Conservation (phyloP, 2,797 vertebrate genomes). For the Enteromius anoplus region DNA sequence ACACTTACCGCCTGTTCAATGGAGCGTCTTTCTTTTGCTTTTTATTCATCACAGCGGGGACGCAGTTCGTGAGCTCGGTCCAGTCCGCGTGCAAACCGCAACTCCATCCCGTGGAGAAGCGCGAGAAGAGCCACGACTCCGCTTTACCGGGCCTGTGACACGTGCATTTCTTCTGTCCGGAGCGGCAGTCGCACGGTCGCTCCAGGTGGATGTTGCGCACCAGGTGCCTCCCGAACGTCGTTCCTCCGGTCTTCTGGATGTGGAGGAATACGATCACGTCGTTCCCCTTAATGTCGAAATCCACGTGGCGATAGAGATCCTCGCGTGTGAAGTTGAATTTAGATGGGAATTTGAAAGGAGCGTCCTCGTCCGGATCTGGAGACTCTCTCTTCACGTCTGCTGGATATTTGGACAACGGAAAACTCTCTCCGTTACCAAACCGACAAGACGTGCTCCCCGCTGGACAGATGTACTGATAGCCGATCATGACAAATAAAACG, state of each 20-base stretch:
- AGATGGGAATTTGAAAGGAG: slow-evolving; percentile 73
- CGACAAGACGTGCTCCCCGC: slow-evolving; percentile 81
- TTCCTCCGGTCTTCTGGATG: slow-evolving; percentile 96
- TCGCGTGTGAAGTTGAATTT: slow-evolving; percentile 85
- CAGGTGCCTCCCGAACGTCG: slow-evolving; percentile 93
- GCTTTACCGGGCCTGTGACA: slow-evolving; percentile 90
- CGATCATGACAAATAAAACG: slow-evolving; percentile 86
- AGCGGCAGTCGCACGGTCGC: slow-evolving; percentile 88
- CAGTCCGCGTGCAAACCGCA: slow-evolving; percentile 96
- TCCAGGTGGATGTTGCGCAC: slow-evolving; percentile 94
- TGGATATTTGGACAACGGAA: slow-evolving; percentile 64
- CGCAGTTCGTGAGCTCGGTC: slow-evolving; percentile 94
- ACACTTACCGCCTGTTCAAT: slow-evolving; percentile 75
- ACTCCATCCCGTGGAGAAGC: slow-evolving; percentile 96
- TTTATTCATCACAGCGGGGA: slow-evolving; percentile 89
- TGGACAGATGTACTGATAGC: slow-evolving; percentile 91
- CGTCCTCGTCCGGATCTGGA: slow-evolving; percentile 73
- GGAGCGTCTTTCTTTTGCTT: slow-evolving; percentile 75
- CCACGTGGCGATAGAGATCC: slow-evolving; percentile 84
- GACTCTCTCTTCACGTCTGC: slow-evolving; percentile 69
- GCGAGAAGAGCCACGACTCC: slow-evolving; percentile 95
- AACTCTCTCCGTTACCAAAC: slow-evolving; percentile 70
- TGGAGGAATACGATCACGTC: slow-evolving; percentile 95
- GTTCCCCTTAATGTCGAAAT: slow-evolving; percentile 87
- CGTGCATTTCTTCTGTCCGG: slow-evolving; percentile 92